Conservation (phyloP, 2,113 vertebrate genomes). For the Myrmecophaga tridactyla region DNA sequence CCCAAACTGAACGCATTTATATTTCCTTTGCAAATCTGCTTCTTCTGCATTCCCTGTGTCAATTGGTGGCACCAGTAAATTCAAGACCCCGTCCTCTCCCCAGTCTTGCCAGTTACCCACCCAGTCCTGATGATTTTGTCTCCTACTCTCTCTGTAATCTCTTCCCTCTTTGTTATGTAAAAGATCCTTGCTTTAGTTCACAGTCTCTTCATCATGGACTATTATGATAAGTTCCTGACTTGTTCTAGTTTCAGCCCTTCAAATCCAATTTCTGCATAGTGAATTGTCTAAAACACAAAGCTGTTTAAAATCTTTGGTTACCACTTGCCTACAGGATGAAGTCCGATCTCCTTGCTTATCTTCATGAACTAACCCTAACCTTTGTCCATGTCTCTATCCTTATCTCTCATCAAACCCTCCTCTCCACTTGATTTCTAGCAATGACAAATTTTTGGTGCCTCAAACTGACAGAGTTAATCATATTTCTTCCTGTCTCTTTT, state of each 20-base stretch:
- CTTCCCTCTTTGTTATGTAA: neutral
- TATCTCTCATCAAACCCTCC: neutral
- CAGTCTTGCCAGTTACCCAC: neutral
- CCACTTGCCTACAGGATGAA: slow-evolving; percentile 14
- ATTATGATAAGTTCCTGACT: neutral
- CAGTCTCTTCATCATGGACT: neutral
- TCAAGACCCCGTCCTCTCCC: neutral
- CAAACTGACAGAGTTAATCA: neutral
- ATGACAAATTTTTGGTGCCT: neutral
- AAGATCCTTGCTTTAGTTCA: neutral
- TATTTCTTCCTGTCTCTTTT: neutral
- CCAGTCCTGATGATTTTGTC: neutral
- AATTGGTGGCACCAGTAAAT: neutral
- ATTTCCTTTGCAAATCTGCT: neutral
- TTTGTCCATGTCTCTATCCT: neutral
- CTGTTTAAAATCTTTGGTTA: neutral
- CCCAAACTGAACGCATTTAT: neutral
- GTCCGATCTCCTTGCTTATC: neutral
- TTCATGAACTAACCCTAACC: neutral
- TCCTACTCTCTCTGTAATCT: neutral
- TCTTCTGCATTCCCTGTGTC: neutral
- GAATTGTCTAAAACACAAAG: slow-evolving; percentile 15
- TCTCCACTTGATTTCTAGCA: neutral
- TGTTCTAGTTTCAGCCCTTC: neutral
- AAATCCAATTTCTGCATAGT: neutral